These are phyloP conservation scores for Plutella xylostella DNA, from an alignment of 2,888 invertebrate species.

Conservation along the genomic window DNA sequence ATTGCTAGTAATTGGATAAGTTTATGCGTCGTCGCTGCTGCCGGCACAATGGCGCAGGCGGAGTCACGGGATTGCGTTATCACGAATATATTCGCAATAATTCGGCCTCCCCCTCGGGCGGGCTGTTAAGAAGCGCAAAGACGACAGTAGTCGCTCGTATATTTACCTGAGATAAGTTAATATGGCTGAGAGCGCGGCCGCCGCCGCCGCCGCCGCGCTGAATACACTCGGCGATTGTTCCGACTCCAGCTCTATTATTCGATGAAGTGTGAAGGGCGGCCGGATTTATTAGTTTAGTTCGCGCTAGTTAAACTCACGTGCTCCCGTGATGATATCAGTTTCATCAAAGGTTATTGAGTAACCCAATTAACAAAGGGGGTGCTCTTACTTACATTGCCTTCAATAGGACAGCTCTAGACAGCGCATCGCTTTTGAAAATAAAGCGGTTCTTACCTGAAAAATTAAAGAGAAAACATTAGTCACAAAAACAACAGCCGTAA, in stretches of 20 bases:
- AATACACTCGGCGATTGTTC: constrained; percentile 51
- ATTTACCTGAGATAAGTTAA: constrained; percentile 51
- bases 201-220: too few relatives aligned
- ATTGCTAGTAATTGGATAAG: constrained; percentile 42
- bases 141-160: constrained; percentile 30
- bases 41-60: constrained; percentile 28
- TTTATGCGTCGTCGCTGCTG: constrained; percentile 30
- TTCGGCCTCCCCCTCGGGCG: constrained; percentile 30
- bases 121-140: constrained; percentile 26
- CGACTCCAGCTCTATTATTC: constrained; percentile 45
- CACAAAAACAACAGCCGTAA: neutral
- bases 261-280: constrained; percentile 53
- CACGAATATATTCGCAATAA: constrained; percentile 46
- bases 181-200: constrained; percentile 34
- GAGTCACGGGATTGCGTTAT: constrained; percentile 30
- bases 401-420: neutral
- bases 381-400: neutral
- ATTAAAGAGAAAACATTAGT: neutral
- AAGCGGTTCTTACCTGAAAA: neutral
- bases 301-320: constrained; percentile 33
- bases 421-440: constrained; percentile 5
- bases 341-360: constrained; percentile 28
- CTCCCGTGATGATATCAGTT: constrained; percentile 39
- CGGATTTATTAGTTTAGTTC: constrained; percentile 53
- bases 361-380: neutral